phyloP scores from a whole-genome alignment of 2,113 vertebrate species.

The Brachyistius frenatus region DNA sequence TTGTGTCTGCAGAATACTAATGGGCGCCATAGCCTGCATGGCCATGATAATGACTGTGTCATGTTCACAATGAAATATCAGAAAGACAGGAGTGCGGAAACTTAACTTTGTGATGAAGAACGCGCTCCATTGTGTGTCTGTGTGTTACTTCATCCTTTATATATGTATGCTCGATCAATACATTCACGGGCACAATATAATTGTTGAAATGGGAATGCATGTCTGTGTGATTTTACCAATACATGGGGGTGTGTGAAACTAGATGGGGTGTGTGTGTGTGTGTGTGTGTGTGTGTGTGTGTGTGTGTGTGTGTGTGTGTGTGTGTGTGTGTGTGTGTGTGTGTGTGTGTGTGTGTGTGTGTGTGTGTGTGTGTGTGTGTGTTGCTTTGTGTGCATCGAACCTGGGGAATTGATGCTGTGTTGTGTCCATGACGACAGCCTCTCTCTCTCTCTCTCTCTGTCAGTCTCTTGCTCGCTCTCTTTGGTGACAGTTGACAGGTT shows the following conservation, averaged over 20 bases:
- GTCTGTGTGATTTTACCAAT: conserved; percentile 33
- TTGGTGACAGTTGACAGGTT: conserved; percentile 71
- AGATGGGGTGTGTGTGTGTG: background rate
- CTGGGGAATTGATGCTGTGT: conserved; percentile 64
- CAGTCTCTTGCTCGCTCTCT: conserved; percentile 47
- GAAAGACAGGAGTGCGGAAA: conserved; percentile 18
- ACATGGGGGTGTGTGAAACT: conserved; percentile 22
- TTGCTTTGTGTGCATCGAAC: conserved; percentile 31
- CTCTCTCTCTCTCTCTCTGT: conserved; percentile 35
- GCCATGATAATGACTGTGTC: conserved; percentile 56
- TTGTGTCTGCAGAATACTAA: conserved; percentile 55
- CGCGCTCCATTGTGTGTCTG: background rate
- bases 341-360: background rate
- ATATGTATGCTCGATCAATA: conserved; percentile 44
- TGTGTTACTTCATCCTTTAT: background rate
- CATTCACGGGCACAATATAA: conserved; percentile 21
- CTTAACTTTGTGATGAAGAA: background rate
- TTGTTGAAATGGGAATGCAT: conserved; percentile 27
- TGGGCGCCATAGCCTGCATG: conserved; percentile 16
- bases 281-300: conserved; percentile 25
- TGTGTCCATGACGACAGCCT: conserved; percentile 72
- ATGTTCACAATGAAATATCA: conserved; percentile 47
- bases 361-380: conserved; percentile 27
- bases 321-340: background rate
- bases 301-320: conserved; percentile 27